These are phyloP conservation scores for Arctocebus calabarensis DNA, from an alignment of 2,797 vertebrate genomes.

Conservation along the genomic window DNA sequence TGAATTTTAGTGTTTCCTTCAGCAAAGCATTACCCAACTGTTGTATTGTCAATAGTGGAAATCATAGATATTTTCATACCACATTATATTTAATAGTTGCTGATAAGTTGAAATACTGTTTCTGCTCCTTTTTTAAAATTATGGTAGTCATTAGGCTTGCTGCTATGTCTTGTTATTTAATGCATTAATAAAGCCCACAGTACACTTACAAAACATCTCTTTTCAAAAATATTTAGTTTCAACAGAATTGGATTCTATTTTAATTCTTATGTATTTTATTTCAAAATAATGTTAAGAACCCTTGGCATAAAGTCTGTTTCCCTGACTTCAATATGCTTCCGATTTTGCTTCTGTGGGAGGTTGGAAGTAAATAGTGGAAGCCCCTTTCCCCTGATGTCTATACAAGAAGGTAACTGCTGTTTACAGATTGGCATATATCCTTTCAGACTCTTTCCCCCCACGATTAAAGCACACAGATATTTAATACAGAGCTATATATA, in stretches of 20 bases:
- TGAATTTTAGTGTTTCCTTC: background rate
- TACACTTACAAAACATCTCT: background rate
- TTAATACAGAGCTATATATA: background rate
- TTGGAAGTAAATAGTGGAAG: background rate
- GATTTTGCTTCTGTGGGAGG: background rate
- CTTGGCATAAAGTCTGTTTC: background rate
- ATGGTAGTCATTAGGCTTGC: background rate
- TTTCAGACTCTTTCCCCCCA: background rate
- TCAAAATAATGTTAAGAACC: background rate
- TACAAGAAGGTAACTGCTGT: background rate
- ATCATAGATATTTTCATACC: background rate
- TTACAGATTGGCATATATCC: background rate
- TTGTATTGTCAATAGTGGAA: background rate
- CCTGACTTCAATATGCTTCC: background rate
- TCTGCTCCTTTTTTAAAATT: background rate
- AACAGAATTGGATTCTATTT: background rate
- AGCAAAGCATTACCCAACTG: background rate
- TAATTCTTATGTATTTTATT: background rate
- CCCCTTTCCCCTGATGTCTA: background rate
- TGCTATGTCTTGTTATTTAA: background rate
- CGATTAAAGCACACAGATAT: background rate
- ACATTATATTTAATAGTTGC: background rate
- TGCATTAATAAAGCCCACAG: background rate
- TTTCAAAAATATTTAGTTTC: slow-evolving; percentile 18
- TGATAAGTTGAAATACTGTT: background rate